A percentile compares a stretch with the other conserved stretches of the same genome.
Evolutionary conservation across 2,888 invertebrate species (phyloP).

Genomic region (Melieria omissa): DNA sequence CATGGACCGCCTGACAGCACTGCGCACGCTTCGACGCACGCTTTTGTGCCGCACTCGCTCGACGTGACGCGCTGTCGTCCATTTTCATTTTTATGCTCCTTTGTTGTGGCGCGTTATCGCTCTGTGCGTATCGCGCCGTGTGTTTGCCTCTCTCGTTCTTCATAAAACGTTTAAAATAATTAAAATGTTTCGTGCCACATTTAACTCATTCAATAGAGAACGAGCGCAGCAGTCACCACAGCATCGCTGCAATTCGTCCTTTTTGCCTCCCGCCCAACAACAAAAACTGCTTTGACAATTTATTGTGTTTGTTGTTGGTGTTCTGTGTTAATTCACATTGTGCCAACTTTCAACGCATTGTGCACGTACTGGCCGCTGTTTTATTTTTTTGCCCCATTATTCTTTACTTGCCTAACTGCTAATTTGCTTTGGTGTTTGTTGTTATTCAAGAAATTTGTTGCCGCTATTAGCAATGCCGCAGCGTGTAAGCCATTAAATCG

Average conservation of each 20-base stretch:
- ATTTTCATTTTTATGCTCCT: neutral
- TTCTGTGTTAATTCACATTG: neutral
- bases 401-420: conserved; percentile 17
- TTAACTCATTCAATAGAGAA: conserved; percentile 51
- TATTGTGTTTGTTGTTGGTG: conserved; percentile 50
- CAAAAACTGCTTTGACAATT: conserved; percentile 50
- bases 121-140: neutral
- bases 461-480: too few species aligned
- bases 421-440: conserved; percentile 43
- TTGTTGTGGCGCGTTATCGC: conserved; percentile 10
- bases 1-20: neutral
- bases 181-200: conserved; percentile 63
- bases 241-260: conserved; percentile 25
- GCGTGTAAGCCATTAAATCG: too few species aligned
- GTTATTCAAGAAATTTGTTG: neutral
- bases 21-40: neutral
- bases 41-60: neutral
- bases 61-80: neutral
- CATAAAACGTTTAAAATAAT: conserved; percentile 64
- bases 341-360: neutral
- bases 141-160: conserved; percentile 45
- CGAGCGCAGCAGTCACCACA: neutral
- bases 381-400: conserved; percentile 31
- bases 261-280: conserved; percentile 31
- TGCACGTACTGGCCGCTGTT: conserved; percentile 23